Conservation (phyloP, 2,113 vertebrate genomes). For the Chloroceryle aenea region DNA sequence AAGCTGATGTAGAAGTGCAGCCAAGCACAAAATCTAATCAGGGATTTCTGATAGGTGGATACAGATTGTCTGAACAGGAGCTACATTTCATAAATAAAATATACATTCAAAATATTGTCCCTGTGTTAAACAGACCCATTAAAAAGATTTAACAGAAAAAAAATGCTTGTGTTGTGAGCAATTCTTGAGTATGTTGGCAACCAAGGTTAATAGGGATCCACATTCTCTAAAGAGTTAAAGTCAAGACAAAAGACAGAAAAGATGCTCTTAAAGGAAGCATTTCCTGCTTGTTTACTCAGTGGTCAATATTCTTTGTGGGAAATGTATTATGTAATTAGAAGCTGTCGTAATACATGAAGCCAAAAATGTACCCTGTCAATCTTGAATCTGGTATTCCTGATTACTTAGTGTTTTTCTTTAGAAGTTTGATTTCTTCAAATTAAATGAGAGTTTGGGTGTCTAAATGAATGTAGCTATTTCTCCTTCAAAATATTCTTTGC, state of each 20-base stretch:
- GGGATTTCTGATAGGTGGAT: not conserved
- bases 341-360: not conserved
- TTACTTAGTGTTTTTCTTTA: not conserved
- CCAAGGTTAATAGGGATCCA: not conserved
- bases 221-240: not conserved
- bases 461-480: not conserved
- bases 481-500: not conserved
- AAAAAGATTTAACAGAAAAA: not conserved
- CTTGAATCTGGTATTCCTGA: not conserved
- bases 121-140: not conserved
- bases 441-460: not conserved
- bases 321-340: not conserved
- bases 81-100: not conserved
- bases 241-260: not conserved
- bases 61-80: not conserved
- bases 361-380: not conserved
- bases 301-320: accelerated
- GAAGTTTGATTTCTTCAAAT: not conserved
- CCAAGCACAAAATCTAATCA: not conserved
- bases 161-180: not conserved
- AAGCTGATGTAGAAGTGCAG: not conserved
- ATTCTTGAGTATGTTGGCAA: not conserved
- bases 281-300: not conserved
- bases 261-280: not conserved
- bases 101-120: not conserved